phyloP scores from a whole-genome alignment of 2,113 vertebrate species.

The Calidris pygmaea region DNA sequence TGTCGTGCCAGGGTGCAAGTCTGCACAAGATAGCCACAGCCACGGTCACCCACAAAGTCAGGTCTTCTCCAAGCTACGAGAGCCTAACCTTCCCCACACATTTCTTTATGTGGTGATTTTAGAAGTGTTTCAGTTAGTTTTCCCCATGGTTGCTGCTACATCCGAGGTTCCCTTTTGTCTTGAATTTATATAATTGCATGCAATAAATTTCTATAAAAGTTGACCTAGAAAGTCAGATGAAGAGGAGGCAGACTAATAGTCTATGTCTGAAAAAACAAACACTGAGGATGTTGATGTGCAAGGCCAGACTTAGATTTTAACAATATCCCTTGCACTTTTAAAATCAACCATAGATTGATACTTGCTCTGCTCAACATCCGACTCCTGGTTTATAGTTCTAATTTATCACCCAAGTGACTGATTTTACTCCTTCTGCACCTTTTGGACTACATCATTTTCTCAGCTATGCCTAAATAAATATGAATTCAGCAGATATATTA shows the following conservation, averaged over 20 bases:
- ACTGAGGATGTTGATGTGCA: not conserved
- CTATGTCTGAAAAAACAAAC: not conserved
- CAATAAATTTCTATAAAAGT: not conserved
- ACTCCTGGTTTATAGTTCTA: not conserved
- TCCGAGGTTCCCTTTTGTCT: not conserved
- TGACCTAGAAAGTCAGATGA: not conserved
- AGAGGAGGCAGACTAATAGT: not conserved
- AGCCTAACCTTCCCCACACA: not conserved
- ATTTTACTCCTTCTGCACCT: slow-evolving; percentile 15
- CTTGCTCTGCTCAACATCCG: not conserved
- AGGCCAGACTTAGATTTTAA: not conserved
- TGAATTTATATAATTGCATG: not conserved
- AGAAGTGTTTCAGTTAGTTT: not conserved
- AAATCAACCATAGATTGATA: not conserved
- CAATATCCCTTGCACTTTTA: not conserved
- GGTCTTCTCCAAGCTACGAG: not conserved
- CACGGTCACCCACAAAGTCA: not conserved
- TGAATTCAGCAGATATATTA: slow-evolving; percentile 31
- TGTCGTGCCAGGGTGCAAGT: not conserved
- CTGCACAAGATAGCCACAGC: not conserved
- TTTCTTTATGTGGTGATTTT: not conserved
- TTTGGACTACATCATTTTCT: slow-evolving; percentile 33
- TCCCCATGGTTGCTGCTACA: not conserved
- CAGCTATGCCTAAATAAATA: slow-evolving; percentile 30
- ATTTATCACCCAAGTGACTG: not conserved